A percentile compares a stretch with the other conserved stretches of the same genome.
Conservation (phyloP, 2,888 invertebrate species). For the Meteorus cinctellus region DNA sequence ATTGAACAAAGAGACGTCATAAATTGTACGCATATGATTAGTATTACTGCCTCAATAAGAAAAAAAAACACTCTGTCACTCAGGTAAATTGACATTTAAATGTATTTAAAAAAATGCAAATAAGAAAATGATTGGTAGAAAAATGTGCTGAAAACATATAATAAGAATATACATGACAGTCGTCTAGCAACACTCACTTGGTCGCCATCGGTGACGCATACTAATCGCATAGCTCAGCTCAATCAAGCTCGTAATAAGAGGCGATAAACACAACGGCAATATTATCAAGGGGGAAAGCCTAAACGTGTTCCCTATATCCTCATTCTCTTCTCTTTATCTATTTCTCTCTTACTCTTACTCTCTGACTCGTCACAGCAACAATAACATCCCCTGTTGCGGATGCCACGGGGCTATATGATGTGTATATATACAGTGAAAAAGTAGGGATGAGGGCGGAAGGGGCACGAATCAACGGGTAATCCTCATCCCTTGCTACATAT, state of each 20-base stretch:
- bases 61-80: too few relatives aligned
- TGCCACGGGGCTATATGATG: conserved; percentile 54
- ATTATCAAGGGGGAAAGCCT: conserved; percentile 60
- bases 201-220: conserved; percentile 64
- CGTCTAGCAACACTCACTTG: conserved; percentile 19
- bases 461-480: conserved; percentile 59
- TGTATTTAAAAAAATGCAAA: neutral
- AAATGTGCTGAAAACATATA: neutral
- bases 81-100: too few relatives aligned
- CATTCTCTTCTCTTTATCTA: neutral
- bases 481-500: conserved; percentile 60
- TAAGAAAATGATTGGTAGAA: neutral
- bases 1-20: too few relatives aligned
- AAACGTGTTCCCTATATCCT: neutral
- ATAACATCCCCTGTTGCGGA: conserved; percentile 68
- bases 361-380: conserved; percentile 62
- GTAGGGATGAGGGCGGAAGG: conserved; percentile 46
- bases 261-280: conserved; percentile 67
- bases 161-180: neutral
- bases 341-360: conserved; percentile 33
- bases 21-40: too few relatives aligned
- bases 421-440: conserved; percentile 49
- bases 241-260: conserved; percentile 70
- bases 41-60: too few relatives aligned
- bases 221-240: conserved; percentile 69